Evolutionary conservation across 1,140 invertebrate genomes (phyloP).

Genomic region (Ladona fulva): DNA sequence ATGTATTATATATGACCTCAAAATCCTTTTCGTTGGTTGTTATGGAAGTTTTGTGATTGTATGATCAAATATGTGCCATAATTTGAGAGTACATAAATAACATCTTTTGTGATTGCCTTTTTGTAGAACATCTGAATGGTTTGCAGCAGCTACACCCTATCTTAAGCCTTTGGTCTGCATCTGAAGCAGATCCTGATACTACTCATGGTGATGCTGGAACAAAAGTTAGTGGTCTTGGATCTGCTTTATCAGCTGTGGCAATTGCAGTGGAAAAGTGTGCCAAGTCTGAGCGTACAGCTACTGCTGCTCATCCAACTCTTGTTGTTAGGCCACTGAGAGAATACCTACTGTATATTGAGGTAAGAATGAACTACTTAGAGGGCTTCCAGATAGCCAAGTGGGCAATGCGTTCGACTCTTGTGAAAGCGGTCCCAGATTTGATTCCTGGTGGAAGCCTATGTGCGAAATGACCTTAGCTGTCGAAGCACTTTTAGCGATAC

Average conservation of each 20-base stretch:
- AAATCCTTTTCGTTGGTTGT: no score
- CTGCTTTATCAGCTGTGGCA: not conserved
- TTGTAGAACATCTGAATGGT: not conserved
- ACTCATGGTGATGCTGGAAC: not conserved
- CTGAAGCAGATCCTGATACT: not conserved
- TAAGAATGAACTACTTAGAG: not conserved
- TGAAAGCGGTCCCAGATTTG: no score
- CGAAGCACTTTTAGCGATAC: no score
- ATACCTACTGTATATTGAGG: slow-evolving; percentile 5
- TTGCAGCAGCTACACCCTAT: not conserved
- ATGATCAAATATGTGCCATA: no score
- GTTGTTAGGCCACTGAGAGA: not conserved
- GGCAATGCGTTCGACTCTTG: no score
- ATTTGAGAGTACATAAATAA: no score
- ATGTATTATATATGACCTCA: no score
- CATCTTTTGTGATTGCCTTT: no score
- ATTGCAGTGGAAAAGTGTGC: not conserved
- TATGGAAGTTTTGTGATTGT: no score
- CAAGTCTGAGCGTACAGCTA: not conserved
- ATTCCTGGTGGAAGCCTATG: no score
- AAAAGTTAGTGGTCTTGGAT: not conserved
- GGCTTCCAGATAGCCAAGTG: no score
- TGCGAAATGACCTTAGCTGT: no score
- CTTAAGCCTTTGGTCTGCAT: not conserved
- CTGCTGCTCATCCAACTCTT: not conserved